Evolutionary conservation across 2,888 invertebrate species (phyloP), one percentile per base, ranked within the genome.

Genomic region (Metellina segmentata): DNA sequence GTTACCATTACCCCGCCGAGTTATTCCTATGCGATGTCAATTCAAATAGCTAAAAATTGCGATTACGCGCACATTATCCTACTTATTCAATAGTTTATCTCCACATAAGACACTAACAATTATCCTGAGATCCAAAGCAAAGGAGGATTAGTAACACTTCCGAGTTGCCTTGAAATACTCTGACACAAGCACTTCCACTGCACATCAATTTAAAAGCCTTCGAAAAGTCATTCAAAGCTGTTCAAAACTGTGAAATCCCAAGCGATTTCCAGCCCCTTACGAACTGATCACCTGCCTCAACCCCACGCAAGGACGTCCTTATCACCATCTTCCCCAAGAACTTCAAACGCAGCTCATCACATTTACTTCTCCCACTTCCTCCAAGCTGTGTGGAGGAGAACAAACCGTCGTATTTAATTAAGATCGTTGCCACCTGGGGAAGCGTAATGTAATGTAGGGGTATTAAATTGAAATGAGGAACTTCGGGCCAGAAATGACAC

Each of bases 401-500:
- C 61, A 81, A 52, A 51, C 53, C 82, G 82, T 82, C 77, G 81
- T 82, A 89, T 89, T 89, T 82, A 89, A 82, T 89, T 89, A 89
- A 82, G 82, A 70, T 51, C 53, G 82, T 75, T 74, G 89, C 82
- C 89, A 82, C 82, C 89, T 82, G 77, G 82, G 82, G 49, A 81
- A 77, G 71, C 69, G 77, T 71, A 71, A 79, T 79, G 79, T 71
- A 72, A 79, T 78, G 78, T 71, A 79, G 78, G 72, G 79, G 87
- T 69, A 87, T 87, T 89, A 82, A 89, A 75, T 89, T 81, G 82
- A 69, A 89, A 89, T 79, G 89, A 77, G 82, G 77, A 82, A 77
- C 89, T 77, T 82, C 51, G 70, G 69, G 20, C 69, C 74, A 74
- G 82, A 82, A 77, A 82, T 82, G 89, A 89, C 89, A 82, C 72